These are phyloP conservation scores for Pica pica DNA, from an alignment of 2,113 vertebrate genomes.

Conservation along the genomic window DNA sequence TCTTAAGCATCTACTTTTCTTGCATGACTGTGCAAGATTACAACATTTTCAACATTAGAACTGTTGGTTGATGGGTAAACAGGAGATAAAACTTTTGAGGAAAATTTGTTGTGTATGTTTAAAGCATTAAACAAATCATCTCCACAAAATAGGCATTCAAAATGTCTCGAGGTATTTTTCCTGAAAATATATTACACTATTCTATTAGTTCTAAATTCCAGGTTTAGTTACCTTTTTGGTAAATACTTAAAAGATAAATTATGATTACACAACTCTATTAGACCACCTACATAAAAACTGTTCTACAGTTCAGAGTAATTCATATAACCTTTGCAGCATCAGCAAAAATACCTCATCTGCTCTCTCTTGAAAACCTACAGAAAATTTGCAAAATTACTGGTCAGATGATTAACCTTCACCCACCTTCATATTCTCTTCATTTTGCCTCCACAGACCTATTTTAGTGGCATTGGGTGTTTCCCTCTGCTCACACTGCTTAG, in stretches of 20 bases:
- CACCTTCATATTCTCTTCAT: background rate
- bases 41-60: background rate
- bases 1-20: constrained; percentile 23
- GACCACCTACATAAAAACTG: background rate
- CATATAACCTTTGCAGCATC: background rate
- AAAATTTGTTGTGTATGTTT: background rate
- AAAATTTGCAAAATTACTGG: background rate
- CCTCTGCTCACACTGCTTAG: background rate
- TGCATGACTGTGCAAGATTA: background rate
- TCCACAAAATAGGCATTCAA: background rate
- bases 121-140: background rate
- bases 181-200: background rate
- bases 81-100: background rate
- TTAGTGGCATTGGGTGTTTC: background rate
- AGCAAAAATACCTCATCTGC: background rate
- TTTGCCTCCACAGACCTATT: background rate
- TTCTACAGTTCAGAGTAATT: background rate
- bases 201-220: background rate
- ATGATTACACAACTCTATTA: background rate
- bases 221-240: background rate
- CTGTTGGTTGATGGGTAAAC: background rate
- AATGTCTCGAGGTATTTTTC: background rate
- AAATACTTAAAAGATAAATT: background rate
- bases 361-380: background rate
- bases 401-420: background rate